Conservation (phyloP, 2,797 vertebrate genomes). For the Girardinus metallicus region DNA sequence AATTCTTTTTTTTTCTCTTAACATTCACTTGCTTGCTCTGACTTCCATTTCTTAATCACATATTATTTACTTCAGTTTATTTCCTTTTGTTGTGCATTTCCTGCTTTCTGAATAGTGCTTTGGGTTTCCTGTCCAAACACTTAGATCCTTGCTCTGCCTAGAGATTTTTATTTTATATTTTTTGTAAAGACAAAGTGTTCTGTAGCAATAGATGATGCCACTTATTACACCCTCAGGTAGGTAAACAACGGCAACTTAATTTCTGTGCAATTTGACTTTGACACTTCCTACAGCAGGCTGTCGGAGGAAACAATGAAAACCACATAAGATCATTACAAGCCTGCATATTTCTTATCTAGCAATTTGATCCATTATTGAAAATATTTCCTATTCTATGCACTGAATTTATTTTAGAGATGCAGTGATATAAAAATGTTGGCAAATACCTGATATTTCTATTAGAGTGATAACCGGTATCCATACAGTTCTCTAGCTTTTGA, state of each 20-base stretch:
- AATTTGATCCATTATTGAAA: background rate
- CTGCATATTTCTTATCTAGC: background rate
- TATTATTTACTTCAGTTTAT: background rate
- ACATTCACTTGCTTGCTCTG: background rate
- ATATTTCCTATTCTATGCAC: background rate
- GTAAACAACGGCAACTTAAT: background rate
- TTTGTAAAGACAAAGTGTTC: background rate
- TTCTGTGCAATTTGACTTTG: background rate
- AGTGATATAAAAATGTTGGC: background rate
- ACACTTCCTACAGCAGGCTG: background rate
- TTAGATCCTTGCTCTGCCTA: background rate
- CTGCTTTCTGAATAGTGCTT: background rate
- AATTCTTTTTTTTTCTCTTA: background rate
- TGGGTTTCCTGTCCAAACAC: background rate
- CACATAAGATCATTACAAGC: background rate
- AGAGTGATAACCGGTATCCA: too few species aligned
- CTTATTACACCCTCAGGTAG: background rate
- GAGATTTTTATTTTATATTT: background rate
- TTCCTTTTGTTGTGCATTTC: background rate
- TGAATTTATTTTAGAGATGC: background rate
- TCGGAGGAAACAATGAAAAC: background rate
- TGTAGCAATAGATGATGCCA: background rate
- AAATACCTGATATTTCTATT: background rate
- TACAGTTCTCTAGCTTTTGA: background rate
- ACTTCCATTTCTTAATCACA: background rate